A percentile compares a stretch with the other conserved stretches of the same genome.
These are phyloP conservation scores for Eupithecia tripunctaria DNA, from an alignment of 2,888 invertebrate genomes.

Conservation along the genomic window DNA sequence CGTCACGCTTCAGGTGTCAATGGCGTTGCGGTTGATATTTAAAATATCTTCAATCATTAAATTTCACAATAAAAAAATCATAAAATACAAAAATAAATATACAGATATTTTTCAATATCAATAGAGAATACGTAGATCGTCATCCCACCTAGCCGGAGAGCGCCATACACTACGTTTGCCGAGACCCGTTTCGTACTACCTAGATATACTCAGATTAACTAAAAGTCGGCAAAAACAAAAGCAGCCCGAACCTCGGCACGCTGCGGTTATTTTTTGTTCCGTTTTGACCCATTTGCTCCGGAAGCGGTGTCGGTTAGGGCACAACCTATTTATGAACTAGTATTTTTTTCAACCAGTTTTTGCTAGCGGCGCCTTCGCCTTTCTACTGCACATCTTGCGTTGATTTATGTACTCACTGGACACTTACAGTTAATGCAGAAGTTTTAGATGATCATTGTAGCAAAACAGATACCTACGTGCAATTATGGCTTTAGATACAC, in stretches of 20 bases:
- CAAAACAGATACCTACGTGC: background rate
- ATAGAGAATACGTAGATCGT: too few relatives aligned
- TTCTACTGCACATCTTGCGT: slow-evolving; percentile 18
- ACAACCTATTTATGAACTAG: slow-evolving; percentile 62
- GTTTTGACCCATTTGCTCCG: slow-evolving; percentile 68
- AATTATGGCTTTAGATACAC: background rate
- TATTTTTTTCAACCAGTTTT: slow-evolving; percentile 51
- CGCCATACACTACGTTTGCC: too few relatives aligned
- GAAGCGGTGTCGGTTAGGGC: slow-evolving; percentile 57
- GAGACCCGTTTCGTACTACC: too few relatives aligned
- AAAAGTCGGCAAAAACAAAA: slow-evolving; percentile 27
- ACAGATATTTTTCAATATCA: too few relatives aligned
- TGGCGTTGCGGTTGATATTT: too few relatives aligned
- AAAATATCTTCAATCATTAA: too few relatives aligned
- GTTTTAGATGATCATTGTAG: background rate
- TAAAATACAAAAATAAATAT: too few relatives aligned
- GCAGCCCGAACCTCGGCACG: slow-evolving; percentile 25
- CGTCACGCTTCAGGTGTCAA: too few relatives aligned
- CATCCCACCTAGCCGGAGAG: too few relatives aligned
- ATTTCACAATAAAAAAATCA: too few relatives aligned
- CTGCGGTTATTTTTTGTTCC: slow-evolving; percentile 52
- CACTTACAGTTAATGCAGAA: background rate
- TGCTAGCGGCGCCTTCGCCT: slow-evolving; percentile 55
- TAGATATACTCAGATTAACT: background rate
- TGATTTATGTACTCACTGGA: slow-evolving; percentile 9